Evolutionary conservation across 2,888 invertebrate genomes (phyloP), one percentile per base, ranked within the genome.

Genomic region (Gymnocheta viridis): DNA sequence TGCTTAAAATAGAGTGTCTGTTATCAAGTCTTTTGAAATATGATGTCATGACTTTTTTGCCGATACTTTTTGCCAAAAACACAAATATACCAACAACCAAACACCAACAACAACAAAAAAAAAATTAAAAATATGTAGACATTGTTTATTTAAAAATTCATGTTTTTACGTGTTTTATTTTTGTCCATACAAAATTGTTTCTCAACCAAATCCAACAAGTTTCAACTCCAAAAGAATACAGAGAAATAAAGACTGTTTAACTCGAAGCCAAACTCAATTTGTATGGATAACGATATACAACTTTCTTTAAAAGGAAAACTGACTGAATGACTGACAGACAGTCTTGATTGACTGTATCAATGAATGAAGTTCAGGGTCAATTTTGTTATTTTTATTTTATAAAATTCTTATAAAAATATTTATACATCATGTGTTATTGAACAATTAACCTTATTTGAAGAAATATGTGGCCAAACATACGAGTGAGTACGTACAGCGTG

Each of bases 351-450:
- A 14, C 41, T 29, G 22, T 54, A 32, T 64, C 47, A 70, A 51
- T 69, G 44, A 64, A 54, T 79, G 79, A 81, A 84, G 84, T 84
- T 84, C 84, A 84, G 81, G 84, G 84, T 84, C 77, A 81, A 14
- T 35, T 60, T 60, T 73, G 58, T 81, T 80, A 72, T 78, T 10
- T 60, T 24, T 27, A 14, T 38, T 49, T 24, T 14, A 54, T 29
- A 12, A 70, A 70, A 70, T 62, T 62, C 14, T 19, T 62, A 27
- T 62, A 41, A 51, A 76, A 66, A 32, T 49, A 49, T 38, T 27
- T 35, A 9, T n/a, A n/a, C n/a, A 67, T 56, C 9, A 69, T 49
- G 9, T 19, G 17, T 38, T 76, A 54, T 76, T 82, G 51, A 74
- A 27, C 54, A 69, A 62, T 62, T 56, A 41, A 12, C 47, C 62